Evolutionary conservation across 2,888 invertebrate genomes (phyloP).

Genomic region (Lasioglossum figueresi): DNA sequence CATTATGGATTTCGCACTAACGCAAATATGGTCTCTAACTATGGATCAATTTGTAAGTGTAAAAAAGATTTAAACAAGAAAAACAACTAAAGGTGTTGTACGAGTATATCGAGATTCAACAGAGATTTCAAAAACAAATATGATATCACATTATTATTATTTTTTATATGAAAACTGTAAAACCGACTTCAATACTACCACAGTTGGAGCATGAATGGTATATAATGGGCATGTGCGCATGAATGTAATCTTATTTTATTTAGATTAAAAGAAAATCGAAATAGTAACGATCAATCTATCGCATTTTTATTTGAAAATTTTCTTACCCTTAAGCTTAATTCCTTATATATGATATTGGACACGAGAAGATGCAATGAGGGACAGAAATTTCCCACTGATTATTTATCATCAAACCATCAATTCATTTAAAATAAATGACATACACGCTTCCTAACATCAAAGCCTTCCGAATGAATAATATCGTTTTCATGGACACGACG

Average conservation of each 20-base stretch:
- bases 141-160: constrained; percentile 59
- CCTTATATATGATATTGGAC: constrained; percentile 19
- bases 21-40: constrained; percentile 40
- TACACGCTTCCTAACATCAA: constrained; percentile 5
- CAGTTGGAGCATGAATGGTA: constrained; percentile 69
- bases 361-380: constrained; percentile 14
- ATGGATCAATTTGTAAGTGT: constrained; percentile 45
- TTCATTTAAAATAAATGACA: constrained; percentile 12
- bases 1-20: constrained; percentile 53
- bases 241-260: constrained; percentile 61
- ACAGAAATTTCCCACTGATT: constrained; percentile 8
- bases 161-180: constrained; percentile 60
- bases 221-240: constrained; percentile 68
- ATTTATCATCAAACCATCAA: neutral
- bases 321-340: constrained; percentile 27
- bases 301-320: constrained; percentile 44
- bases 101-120: constrained; percentile 17
- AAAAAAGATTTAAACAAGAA: constrained; percentile 30
- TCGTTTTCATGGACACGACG: constrained; percentile 2
- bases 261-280: constrained; percentile 41
- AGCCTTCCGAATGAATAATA: neutral
- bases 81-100: constrained; percentile 28
- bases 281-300: constrained; percentile 31
- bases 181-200: constrained; percentile 52
- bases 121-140: constrained; percentile 40